A percentile compares a stretch with the other conserved stretches of the same genome.
phyloP scores from a whole-genome alignment of 2,888 invertebrate genomes.

The Acleris sparsana region DNA sequence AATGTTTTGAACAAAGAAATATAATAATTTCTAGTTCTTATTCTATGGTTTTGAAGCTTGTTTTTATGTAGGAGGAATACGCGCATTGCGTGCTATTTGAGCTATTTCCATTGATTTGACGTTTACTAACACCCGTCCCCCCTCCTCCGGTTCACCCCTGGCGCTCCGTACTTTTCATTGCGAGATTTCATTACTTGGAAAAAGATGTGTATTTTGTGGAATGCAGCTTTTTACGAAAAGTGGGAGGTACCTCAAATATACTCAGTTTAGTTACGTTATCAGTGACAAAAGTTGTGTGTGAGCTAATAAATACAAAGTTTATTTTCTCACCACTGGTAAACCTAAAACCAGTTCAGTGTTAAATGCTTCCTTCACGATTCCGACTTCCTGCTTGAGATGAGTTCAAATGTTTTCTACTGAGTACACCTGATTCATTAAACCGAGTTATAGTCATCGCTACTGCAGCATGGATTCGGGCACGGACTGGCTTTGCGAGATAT shows the following conservation, averaged over 20 bases:
- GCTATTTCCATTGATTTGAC: slow-evolving; percentile 26
- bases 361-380: slow-evolving; percentile 50
- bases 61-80: too few relatives aligned
- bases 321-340: slow-evolving; percentile 17
- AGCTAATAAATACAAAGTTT: slow-evolving; percentile 5
- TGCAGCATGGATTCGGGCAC: slow-evolving; percentile 78
- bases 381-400: slow-evolving; percentile 75
- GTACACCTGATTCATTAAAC: slow-evolving; percentile 41
- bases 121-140: slow-evolving; percentile 12
- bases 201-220: slow-evolving; percentile 15
- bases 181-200: slow-evolving; percentile 25
- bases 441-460: slow-evolving; percentile 37
- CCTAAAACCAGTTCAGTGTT: slow-evolving; percentile 34
- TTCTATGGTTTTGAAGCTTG: too few relatives aligned
- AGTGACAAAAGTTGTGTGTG: slow-evolving; percentile 1
- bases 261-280: neutral
- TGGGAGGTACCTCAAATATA: slow-evolving; percentile 4
- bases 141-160: slow-evolving; percentile 4
- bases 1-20: too few relatives aligned
- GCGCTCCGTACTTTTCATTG: slow-evolving; percentile 8
- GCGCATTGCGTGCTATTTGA: neutral
- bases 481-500: slow-evolving; percentile 93
- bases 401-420: slow-evolving; percentile 48
- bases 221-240: slow-evolving; percentile 7
- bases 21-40: too few relatives aligned